Percentiles rank a stretch among this genome's conserved stretches.
phyloP scores from a whole-genome alignment of 2,797 vertebrate species.

The Tadarida brasiliensis region DNA sequence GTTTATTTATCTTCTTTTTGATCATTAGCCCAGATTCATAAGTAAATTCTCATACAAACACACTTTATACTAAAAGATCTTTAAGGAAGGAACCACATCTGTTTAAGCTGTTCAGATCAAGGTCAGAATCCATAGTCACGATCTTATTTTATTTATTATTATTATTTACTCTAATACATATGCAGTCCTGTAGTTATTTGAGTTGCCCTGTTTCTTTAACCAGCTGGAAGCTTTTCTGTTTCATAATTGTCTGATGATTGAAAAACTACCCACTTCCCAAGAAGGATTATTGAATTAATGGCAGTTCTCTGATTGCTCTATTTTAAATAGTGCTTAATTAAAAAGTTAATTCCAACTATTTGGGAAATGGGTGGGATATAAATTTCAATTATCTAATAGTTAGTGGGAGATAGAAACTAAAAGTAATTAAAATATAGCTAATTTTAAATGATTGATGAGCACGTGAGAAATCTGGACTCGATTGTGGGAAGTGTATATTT shows the following conservation, averaged over 20 bases:
- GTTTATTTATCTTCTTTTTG: background rate
- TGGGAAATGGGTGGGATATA: slow-evolving; percentile 10
- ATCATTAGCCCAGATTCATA: background rate
- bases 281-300: slow-evolving; percentile 14
- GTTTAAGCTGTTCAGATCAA: background rate
- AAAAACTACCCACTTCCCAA: background rate
- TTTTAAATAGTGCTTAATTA: slow-evolving; percentile 42
- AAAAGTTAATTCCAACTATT: slow-evolving; percentile 52
- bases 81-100: background rate
- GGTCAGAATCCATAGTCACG: background rate
- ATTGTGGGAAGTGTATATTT: background rate
- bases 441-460: slow-evolving; percentile 42
- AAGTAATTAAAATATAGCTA: slow-evolving; percentile 48
- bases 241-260: slow-evolving; percentile 2
- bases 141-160: background rate
- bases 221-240: slow-evolving; percentile 28
- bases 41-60: background rate
- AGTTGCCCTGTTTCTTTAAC: slow-evolving; percentile 26
- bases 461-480: background rate
- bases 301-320: background rate
- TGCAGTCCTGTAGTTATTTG: background rate
- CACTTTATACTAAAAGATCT: background rate
- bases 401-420: background rate
- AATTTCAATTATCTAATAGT: slow-evolving; percentile 47
- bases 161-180: background rate